Conservation (phyloP, 2,888 invertebrate species). For the Pterostichus madidus region DNA sequence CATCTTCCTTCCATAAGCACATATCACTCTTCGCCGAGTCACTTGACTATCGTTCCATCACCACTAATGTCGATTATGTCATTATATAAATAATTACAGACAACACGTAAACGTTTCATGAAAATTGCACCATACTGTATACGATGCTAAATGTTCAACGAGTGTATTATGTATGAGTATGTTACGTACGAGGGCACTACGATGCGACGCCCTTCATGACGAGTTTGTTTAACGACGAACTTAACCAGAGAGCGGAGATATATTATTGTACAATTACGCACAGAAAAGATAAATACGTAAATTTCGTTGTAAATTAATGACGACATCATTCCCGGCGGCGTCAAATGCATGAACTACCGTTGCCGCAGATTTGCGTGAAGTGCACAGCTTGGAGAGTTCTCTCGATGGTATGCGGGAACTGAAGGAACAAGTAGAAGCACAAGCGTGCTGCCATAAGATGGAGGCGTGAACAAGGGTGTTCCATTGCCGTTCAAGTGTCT, state of each 20-base stretch:
- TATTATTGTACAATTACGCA: conserved; percentile 39
- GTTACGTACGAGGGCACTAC: neutral
- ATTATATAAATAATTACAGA: too few species aligned
- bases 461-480: conserved; percentile 12
- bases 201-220: neutral
- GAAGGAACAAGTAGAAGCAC: neutral
- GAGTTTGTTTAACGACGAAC: conserved; percentile 23
- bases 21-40: conserved; percentile 20
- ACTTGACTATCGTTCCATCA: too few species aligned
- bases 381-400: conserved; percentile 26
- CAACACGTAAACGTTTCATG: too few species aligned
- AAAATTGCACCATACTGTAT: too few species aligned
- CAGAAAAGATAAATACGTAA: conserved; percentile 48
- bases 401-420: conserved; percentile 1
- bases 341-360: conserved; percentile 45
- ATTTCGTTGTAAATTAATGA: conserved; percentile 50
- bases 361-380: conserved; percentile 43
- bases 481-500: neutral
- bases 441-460: neutral
- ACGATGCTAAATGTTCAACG: too few species aligned
- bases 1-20: conserved; percentile 26
- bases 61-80: too few species aligned
- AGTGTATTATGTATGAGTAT: neutral
- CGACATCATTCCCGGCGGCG: conserved; percentile 6
- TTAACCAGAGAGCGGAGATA: conserved; percentile 1